Base-by-base conservation (phyloP, 2,797 vertebrate genomes). In the Acanthurus lineatus region DNA sequence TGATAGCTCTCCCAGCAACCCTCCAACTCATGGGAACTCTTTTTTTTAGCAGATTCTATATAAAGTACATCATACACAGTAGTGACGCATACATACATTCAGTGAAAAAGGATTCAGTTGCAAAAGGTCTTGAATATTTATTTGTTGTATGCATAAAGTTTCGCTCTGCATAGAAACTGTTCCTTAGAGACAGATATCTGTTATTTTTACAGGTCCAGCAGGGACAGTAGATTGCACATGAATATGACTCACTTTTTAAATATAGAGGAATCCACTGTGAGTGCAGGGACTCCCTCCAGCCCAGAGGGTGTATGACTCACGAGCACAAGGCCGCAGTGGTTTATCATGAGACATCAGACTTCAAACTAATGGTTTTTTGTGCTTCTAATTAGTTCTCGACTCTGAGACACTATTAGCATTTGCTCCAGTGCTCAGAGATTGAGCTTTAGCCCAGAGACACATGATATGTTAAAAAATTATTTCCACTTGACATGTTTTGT, bases 181-280 rank as follows among this genome's bases (percentile, higher is more conserved):
- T 57, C 71, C 73, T 52, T 3, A 20, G 42, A 85, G 75, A 85
- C 57, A 9, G 3, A 3, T 9, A 25, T 64, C 51, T 53, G 48
- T 63, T 81, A 63, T 86, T 86, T 91, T 71, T 70, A 51, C 51
- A 60, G 28, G 82, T 74, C 73, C 75, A 54, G 61, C 59, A 6
- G 75, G 51, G 86, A 86, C 79, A 54, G 77, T 56, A 65, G 76
- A 77, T 90, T 10, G 11, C 84, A 76, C 77, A 84, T 84, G 83
- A 77, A 74, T 61, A 74, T 93, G 93, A 94, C 51, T 93, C 93
- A 93, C 62, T 74, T 73, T 77, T 87, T 83, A 90, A 88, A 92
- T 81, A 87, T 87, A 91, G 82, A 86, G 72, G 73, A 67, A 62
- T 67, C 67, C 32, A 58, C 22, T 80, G 72, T 48, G 60, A 75